These are phyloP conservation scores for Boloria selene DNA, from an alignment of 2,888 invertebrate species.

Conservation along the genomic window DNA sequence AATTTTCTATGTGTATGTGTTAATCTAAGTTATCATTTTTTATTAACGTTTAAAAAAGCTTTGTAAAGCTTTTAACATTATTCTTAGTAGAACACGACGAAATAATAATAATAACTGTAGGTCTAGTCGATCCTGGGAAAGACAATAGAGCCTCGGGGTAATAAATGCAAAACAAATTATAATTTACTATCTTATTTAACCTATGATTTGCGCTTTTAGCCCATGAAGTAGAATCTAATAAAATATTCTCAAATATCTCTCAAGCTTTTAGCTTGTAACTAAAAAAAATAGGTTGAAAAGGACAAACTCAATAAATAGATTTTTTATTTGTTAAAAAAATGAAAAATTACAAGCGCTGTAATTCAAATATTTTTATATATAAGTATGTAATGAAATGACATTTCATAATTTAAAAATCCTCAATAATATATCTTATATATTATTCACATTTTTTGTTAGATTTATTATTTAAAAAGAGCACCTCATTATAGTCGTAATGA, in stretches of 20 bases:
- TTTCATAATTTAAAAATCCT: no score
- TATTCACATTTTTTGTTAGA: no score
- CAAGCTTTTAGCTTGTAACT: background rate
- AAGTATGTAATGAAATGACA: no score
- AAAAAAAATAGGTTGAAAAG: no score
- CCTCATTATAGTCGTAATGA: no score
- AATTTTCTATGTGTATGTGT: background rate
- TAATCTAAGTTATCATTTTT: no score
- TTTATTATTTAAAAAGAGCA: no score
- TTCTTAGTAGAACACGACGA: background rate
- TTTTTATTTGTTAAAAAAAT: no score
- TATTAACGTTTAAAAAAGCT: background rate
- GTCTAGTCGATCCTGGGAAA: background rate
- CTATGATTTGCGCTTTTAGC: constrained; percentile 22
- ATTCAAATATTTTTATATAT: no score
- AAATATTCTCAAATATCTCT: background rate
- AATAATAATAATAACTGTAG: background rate
- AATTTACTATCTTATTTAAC: constrained; percentile 25
- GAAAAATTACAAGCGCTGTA: no score
- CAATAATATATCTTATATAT: no score
- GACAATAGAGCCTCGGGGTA: background rate
- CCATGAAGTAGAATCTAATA: constrained; percentile 19
- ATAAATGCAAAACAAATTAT: constrained; percentile 22
- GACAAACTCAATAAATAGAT: no score
- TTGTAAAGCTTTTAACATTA: background rate